Base-by-base conservation (phyloP, 1,140 invertebrate genomes). In the Eriocheir sinensis region DNA sequence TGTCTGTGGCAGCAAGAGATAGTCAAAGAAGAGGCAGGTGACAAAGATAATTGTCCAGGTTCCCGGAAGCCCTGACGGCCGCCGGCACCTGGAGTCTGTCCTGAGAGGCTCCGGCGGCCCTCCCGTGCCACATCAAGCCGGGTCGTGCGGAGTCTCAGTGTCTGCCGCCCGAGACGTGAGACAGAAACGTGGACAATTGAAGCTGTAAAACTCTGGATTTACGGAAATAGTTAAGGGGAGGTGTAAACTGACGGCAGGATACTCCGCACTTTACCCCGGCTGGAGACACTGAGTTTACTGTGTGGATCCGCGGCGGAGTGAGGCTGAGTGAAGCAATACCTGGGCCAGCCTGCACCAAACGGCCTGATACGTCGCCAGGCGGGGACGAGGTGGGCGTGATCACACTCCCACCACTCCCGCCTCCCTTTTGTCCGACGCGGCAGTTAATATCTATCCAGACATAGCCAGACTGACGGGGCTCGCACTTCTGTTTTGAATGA, bases 101-200 rank as follows among this genome's bases (percentile, higher is more conserved):
- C 60, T 72, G 60, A 72, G 60, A 72, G 60, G 60, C 60, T 72
- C 60, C 60, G 60, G 60, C 21, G 60, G 60, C 60, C 27, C 21
- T 72, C 60, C 27, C 60, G 60, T n/a, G 60, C 60, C 60, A n/a
- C 60, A 72, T 72, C 60, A 72, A 72, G 60, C 60, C 60, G 60
- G 60, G 60, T 72, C 21, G 60, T 72, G 83, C 36, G 83, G 83
- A 41, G 40, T 41, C 40, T 86, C 83, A 86, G 83, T 86, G 34
- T 86, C 83, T 41, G 36, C 83, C 83, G 36, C 36, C 36, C 83
- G 83, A 38, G 34, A 86, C 83, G 83, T 86, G 83, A 86, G 83
- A 86, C 83, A 41, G 83, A 86, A 86, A 86, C 83, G 36, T 86
- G 83, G 83, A 86, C 83, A 86, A 86, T 86, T 86, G 83, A 86